Evolutionary conservation across 2,888 invertebrate species (phyloP).

Genomic region (Nudaria mundana): DNA sequence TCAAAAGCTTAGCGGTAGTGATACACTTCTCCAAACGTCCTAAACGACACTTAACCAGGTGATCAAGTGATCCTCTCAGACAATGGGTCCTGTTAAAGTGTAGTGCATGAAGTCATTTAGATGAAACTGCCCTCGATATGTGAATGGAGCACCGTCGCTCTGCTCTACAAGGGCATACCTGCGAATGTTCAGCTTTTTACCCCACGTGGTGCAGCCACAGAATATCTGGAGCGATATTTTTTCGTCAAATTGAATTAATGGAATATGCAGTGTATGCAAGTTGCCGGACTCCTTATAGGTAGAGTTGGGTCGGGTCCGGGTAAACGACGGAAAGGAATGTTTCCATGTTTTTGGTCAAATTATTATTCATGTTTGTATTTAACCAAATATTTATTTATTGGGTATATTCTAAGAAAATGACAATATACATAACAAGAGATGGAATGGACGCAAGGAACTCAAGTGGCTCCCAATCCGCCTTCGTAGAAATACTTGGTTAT

Average conservation of each 20-base stretch:
- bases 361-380: constrained; percentile 20
- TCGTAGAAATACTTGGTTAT: too few relatives aligned
- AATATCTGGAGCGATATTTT: constrained; percentile 41
- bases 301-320: too few relatives aligned
- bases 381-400: too few relatives aligned
- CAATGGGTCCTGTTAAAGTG: background rate
- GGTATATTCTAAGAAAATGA: too few relatives aligned
- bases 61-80: too few relatives aligned
- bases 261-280: constrained; percentile 62
- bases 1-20: too few relatives aligned
- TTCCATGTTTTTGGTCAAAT: constrained; percentile 29
- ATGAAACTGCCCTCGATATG: constrained; percentile 6
- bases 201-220: constrained; percentile 15
- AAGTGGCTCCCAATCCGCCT: too few relatives aligned
- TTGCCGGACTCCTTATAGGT: constrained; percentile 29
- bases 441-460: too few relatives aligned
- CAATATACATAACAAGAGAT: too few relatives aligned
- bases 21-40: too few relatives aligned
- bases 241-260: constrained; percentile 60
- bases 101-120: constrained; percentile 31
- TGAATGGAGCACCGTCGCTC: constrained; percentile 21
- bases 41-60: too few relatives aligned
- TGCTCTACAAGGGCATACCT: constrained; percentile 44
- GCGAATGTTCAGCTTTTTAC: constrained; percentile 55
- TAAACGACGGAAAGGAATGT: constrained; percentile 28